Evolutionary conservation across 1,140 invertebrate species (phyloP), one percentile per base, ranked within the genome.

Genomic region (Euwallacea fornicatus): DNA sequence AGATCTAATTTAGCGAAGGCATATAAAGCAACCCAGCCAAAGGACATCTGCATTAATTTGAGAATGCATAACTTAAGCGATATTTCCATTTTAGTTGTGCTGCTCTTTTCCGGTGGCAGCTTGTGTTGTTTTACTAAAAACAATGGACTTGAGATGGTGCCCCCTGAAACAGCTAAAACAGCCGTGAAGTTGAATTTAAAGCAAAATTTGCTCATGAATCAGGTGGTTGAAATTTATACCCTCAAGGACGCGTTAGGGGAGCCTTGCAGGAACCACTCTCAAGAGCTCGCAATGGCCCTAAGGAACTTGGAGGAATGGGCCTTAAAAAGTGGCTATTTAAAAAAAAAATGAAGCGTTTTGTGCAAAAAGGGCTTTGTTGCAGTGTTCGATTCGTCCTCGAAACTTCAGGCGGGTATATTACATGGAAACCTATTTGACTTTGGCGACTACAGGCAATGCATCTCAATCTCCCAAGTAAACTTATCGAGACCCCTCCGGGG

Each of bases 341-440:
- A 41, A 11, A 41, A 60, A 8, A 41, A 50, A 33, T 15, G 15
- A 64, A 13, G 7, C 10, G 42, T 46, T 2, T n/a, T 54, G 8
- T 8, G 2, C 8, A 13, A 42, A 61, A 61, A 10, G 21, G 0
- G 13, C 6, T 9, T 43, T n/a, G 7, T 78, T 77, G 47, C 41
- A 79, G 78, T 79, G 78, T 76, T 79, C 60, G 78, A 79, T 74
- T 73, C 78, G 10, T 79, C 78, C 8, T 76, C 77, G 9, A 79
- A 79, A 63, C 46, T 77, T 0, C 76, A 77, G 58, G 62, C 76
- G 8, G 76, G 76, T 3, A 74, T 77, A 7, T 54, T 77, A 7
- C 43, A 64, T 15, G 75, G 76, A 42, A 77, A 77, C 58, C 61
- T 77, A 15, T 62, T 77, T 16, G 75, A 77, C 58, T 77, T 73